Percentiles rank a stretch among this genome's conserved stretches.
These are phyloP conservation scores for Garrulus glandarius DNA, from an alignment of 2,797 vertebrate genomes.

Conservation along the genomic window DNA sequence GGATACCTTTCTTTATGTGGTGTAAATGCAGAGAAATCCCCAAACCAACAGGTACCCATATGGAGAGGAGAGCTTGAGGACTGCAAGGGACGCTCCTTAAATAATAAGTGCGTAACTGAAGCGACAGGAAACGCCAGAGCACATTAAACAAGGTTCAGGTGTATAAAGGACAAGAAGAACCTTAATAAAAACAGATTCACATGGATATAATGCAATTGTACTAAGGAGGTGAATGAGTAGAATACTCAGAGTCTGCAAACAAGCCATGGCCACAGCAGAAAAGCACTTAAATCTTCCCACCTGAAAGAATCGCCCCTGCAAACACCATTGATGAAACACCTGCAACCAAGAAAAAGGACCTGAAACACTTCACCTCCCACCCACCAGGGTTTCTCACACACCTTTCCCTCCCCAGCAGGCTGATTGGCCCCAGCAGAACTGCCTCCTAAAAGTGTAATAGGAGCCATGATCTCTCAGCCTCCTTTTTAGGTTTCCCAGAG, in stretches of 20 bases:
- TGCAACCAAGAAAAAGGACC: neutral
- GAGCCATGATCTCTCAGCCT: neutral
- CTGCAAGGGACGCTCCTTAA: neutral
- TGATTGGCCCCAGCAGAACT: neutral
- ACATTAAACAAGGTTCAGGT: neutral
- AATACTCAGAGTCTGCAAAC: neutral
- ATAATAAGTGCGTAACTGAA: neutral
- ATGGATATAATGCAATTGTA: neutral
- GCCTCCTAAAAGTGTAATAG: neutral
- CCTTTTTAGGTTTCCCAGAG: neutral
- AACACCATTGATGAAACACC: rapidly evolving
- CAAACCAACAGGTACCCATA: neutral
- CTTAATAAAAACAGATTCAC: neutral
- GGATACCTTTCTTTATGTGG: neutral
- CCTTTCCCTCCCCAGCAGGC: neutral
- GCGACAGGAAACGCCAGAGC: neutral
- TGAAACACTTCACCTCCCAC: neutral
- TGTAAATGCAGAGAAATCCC: neutral
- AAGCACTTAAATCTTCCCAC: neutral
- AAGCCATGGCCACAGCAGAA: neutral
- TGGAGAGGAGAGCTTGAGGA: neutral
- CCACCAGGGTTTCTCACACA: neutral
- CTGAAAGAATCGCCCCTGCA: neutral
- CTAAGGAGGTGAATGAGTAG: neutral
- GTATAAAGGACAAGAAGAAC: neutral